Percentiles rank a stretch among this genome's conserved stretches.
These are phyloP conservation scores for Pachliopta kotzebuea DNA, from an alignment of 2,888 invertebrate species.

Conservation along the genomic window DNA sequence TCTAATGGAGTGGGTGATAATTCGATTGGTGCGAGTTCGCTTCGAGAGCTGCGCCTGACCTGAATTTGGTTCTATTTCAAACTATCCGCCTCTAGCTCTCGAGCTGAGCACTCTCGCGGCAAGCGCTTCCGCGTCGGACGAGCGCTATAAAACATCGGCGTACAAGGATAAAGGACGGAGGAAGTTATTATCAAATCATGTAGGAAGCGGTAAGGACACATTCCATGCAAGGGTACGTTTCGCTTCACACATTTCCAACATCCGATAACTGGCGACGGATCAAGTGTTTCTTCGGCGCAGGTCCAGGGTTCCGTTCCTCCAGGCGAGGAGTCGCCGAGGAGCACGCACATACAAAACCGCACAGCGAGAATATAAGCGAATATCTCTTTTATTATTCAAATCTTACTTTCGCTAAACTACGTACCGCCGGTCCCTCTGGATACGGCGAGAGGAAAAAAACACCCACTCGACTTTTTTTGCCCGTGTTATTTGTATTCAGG, in stretches of 20 bases:
- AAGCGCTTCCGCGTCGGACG: slow-evolving; percentile 58
- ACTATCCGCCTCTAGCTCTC: slow-evolving; percentile 41
- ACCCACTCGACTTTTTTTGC: slow-evolving; percentile 61
- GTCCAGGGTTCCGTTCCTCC: slow-evolving; percentile 43
- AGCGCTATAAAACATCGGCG: slow-evolving; percentile 61
- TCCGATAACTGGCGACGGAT: slow-evolving; percentile 34
- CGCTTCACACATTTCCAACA: slow-evolving; percentile 41
- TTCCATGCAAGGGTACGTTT: slow-evolving; percentile 38
- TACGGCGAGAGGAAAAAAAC: slow-evolving; percentile 55
- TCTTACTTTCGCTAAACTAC: slow-evolving; percentile 69
- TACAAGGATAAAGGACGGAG: slow-evolving; percentile 70
- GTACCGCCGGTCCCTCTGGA: slow-evolving; percentile 54
- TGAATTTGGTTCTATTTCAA: slow-evolving; percentile 59
- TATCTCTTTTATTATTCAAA: slow-evolving; percentile 70
- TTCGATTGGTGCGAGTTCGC: slow-evolving; percentile 39
- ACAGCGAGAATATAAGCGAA: slow-evolving; percentile 57
- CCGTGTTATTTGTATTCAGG: slow-evolving; percentile 75
- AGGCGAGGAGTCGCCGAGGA: too few species aligned
- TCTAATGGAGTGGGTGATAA: slow-evolving; percentile 44
- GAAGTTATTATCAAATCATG: slow-evolving; percentile 75
- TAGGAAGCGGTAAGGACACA: slow-evolving; percentile 64
- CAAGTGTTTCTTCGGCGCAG: slow-evolving; percentile 33
- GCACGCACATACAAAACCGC: slow-evolving; percentile 56
- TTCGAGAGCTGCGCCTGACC: slow-evolving; percentile 51
- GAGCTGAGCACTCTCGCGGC: slow-evolving; percentile 8